phyloP scores from a whole-genome alignment of 1,140 invertebrate species.

The Hetaerina americana region DNA sequence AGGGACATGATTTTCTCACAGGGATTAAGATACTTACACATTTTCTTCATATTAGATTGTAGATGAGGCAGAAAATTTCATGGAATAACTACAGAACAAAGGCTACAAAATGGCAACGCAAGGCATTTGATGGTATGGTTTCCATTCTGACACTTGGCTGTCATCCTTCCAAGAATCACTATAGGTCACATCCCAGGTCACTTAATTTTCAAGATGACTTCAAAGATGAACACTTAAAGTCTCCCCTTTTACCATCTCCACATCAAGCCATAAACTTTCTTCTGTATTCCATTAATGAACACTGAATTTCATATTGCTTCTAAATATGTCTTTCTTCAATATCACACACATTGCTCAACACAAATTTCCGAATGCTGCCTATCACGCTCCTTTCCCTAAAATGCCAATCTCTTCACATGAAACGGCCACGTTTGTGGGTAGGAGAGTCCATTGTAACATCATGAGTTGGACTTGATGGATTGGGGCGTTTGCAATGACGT shows the following conservation, averaged over 20 bases:
- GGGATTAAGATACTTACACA: neutral
- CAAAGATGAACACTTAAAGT: no score
- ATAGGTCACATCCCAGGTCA: neutral
- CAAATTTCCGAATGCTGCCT: neutral
- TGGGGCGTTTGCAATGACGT: slow-evolving; percentile 56
- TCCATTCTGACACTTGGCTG: neutral
- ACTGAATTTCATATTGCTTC: neutral
- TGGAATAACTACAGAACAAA: neutral
- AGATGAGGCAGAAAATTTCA: neutral
- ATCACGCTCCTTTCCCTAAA: neutral
- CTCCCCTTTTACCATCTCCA: no score
- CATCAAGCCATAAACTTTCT: neutral
- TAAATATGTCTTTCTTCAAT: neutral
- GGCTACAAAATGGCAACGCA: neutral
- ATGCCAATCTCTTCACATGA: slow-evolving; percentile 25
- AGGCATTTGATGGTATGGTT: neutral
- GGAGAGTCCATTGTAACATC: slow-evolving; percentile 55
- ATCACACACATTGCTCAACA: neutral
- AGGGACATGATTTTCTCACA: no score
- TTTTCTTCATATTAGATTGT: neutral
- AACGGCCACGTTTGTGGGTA: slow-evolving; percentile 45
- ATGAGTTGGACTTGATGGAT: slow-evolving; percentile 33
- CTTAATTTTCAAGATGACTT: no score
- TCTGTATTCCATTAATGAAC: neutral
- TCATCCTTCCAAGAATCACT: neutral